Evolutionary conservation across 2,113 vertebrate species (phyloP).

Genomic region (Labeo rohita): DNA sequence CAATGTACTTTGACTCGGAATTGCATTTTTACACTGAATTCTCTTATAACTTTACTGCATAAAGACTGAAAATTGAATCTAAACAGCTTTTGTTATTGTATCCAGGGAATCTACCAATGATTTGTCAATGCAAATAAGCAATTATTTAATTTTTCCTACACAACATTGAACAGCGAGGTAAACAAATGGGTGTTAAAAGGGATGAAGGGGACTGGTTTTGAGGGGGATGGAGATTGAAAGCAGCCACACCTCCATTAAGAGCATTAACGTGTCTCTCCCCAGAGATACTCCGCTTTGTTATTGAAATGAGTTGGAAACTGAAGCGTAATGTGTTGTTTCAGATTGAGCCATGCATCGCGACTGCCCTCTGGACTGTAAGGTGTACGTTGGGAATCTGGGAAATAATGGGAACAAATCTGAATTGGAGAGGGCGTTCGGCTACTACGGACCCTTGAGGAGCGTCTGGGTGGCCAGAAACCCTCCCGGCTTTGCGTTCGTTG

Average conservation of each 20-base stretch:
- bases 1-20: too few relatives aligned
- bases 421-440: slow-evolving; percentile 92
- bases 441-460: slow-evolving; percentile 95
- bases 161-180: not conserved
- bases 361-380: slow-evolving; percentile 97
- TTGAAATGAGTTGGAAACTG: not conserved
- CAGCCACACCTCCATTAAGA: slow-evolving; percentile 1
- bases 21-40: too few relatives aligned
- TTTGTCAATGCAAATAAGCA: not conserved
- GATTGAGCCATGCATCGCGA: slow-evolving; percentile 92
- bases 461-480: slow-evolving; percentile 98
- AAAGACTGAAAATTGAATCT: not conserved
- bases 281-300: not conserved
- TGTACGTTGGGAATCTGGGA: slow-evolving; percentile 97
- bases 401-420: slow-evolving; percentile 99
- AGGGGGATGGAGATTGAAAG: not conserved
- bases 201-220: not conserved
- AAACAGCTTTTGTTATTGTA: not conserved
- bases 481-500: slow-evolving; percentile 96
- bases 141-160: not conserved
- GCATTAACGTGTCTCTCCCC: not conserved
- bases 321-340: slow-evolving; percentile 25
- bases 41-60: not conserved
- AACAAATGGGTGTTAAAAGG: not conserved
- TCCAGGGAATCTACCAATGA: not conserved